phyloP scores from a whole-genome alignment of 2,113 vertebrate genomes.

The Nycticorax nycticorax region DNA sequence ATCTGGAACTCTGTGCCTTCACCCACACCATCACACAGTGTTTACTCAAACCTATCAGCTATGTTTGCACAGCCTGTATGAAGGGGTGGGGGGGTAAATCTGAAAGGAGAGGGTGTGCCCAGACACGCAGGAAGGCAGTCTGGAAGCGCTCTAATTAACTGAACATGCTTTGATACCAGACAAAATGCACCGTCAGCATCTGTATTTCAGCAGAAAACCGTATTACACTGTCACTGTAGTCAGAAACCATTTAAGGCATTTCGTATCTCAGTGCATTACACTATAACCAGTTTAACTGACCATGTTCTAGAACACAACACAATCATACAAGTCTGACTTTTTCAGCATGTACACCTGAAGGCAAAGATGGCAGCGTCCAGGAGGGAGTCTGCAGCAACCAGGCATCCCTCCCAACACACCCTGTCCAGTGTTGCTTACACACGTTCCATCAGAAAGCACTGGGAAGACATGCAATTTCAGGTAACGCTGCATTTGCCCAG shows the following conservation, averaged over 20 bases:
- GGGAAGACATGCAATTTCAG: background rate
- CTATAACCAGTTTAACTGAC: background rate
- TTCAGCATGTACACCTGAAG: background rate
- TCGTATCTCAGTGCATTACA: fast-evolving
- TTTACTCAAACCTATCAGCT: background rate
- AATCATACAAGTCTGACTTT: background rate
- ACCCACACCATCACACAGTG: background rate
- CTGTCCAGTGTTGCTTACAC: background rate
- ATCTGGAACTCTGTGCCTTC: background rate
- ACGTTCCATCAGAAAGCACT: background rate
- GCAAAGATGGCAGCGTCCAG: background rate
- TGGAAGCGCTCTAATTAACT: background rate
- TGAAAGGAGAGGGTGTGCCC: background rate
- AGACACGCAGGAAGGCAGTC: background rate
- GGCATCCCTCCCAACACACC: background rate
- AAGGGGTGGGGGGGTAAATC: background rate
- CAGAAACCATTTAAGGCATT: background rate
- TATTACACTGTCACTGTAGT: background rate
- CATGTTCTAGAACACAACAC: background rate
- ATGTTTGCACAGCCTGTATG: background rate
- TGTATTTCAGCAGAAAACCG: background rate
- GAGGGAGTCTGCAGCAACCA: background rate
- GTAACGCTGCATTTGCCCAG: background rate
- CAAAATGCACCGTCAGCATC: background rate
- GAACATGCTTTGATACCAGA: background rate